Evolutionary conservation across 2,797 vertebrate genomes (phyloP).

Genomic region (Echeneis naucrates): DNA sequence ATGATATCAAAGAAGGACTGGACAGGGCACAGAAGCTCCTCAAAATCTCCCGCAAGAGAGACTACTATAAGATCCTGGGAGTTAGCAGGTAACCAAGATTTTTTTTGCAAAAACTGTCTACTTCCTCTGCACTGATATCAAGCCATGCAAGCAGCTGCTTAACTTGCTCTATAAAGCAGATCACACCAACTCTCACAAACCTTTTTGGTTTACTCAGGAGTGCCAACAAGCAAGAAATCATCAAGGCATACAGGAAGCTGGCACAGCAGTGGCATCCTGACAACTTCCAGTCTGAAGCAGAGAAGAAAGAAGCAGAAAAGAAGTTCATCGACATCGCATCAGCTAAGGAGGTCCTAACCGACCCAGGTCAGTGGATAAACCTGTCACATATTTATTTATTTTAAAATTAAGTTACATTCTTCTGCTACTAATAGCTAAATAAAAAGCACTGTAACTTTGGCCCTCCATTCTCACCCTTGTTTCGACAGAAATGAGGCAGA

Average conservation of each 20-base stretch:
- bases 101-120: not conserved
- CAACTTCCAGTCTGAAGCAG: constrained; percentile 88
- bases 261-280: constrained; percentile 91
- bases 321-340: constrained; percentile 90
- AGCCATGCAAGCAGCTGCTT: not conserved
- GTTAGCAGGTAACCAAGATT: constrained; percentile 80
- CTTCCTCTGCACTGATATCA: not conserved
- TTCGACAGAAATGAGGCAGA: constrained; percentile 88
- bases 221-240: constrained; percentile 90
- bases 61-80: constrained; percentile 91
- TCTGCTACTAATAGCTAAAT: not conserved
- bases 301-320: constrained; percentile 90
- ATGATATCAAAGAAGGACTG: constrained; percentile 85
- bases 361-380: constrained; percentile 83
- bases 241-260: constrained; percentile 90
- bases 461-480: not conserved
- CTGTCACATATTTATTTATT: no score
- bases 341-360: constrained; percentile 89
- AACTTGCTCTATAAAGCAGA: not conserved
- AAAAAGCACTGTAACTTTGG: not conserved
- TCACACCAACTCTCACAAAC: not conserved
- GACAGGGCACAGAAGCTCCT: constrained; percentile 88
- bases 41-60: constrained; percentile 87
- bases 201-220: constrained; percentile 70
- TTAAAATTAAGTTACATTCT: not conserved